Conservation (phyloP, 1,140 invertebrate species). For the Hyles vespertilio region DNA sequence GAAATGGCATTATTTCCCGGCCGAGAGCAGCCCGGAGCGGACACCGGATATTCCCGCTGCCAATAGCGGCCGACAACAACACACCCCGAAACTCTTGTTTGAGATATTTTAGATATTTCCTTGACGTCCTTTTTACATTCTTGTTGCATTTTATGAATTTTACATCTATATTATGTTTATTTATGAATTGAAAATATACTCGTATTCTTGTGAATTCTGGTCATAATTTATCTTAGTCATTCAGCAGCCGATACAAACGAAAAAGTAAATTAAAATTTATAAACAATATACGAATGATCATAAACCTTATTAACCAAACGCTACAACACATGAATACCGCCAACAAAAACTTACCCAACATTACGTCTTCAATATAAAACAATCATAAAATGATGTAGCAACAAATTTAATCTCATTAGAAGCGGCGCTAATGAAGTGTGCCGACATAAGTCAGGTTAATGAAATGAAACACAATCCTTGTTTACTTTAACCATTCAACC, state of each 20-base stretch:
- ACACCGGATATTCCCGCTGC: conserved; percentile 58
- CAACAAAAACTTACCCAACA: conserved; percentile 17
- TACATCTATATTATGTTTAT: too few species aligned
- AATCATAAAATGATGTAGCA: not conserved
- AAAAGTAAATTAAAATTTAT: too few species aligned
- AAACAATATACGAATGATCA: too few species aligned
- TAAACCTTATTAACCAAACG: too few species aligned
- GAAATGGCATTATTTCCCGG: conserved; percentile 70
- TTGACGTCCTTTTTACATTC: conserved; percentile 1
- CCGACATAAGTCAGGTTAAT: conserved; percentile 30
- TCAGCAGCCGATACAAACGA: too few species aligned
- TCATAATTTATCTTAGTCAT: too few species aligned
- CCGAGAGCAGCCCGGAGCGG: conserved; percentile 42
- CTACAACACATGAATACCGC: too few species aligned
- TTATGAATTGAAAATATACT: too few species aligned
- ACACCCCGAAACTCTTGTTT: conserved; percentile 45
- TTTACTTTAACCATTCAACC: conserved; percentile 24
- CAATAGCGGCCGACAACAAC: conserved; percentile 18
- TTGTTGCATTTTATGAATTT: too few species aligned
- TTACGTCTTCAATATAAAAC: too few species aligned
- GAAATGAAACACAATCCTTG: conserved; percentile 32
- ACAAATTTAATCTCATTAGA: conserved; percentile 30
- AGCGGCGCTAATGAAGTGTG: conserved; percentile 28
- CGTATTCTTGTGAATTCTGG: too few species aligned
- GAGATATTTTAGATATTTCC: conserved; percentile 47